These are phyloP conservation scores for Tachysurus fulvidraco DNA, from an alignment of 2,113 vertebrate genomes.

Conservation along the genomic window DNA sequence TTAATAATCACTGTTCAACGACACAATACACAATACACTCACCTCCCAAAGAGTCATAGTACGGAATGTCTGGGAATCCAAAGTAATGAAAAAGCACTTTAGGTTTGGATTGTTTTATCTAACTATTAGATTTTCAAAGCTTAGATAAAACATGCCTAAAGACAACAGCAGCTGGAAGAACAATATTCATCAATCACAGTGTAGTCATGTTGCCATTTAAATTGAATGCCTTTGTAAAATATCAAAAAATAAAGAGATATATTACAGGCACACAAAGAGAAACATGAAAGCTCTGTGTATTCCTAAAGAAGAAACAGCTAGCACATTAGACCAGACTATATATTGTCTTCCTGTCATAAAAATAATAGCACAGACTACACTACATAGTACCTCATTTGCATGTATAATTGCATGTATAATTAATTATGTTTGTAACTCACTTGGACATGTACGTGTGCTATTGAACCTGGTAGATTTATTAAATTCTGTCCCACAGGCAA, in stretches of 20 bases:
- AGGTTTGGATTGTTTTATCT: not conserved
- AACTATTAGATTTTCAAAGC: conserved; percentile 1
- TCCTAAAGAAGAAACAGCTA: not conserved
- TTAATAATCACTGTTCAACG: not conserved
- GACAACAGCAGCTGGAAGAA: conserved; percentile 3
- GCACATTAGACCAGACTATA: not conserved
- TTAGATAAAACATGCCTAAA: not conserved
- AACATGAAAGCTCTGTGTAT: not conserved
- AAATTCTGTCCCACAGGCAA: conserved; percentile 48
- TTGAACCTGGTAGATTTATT: conserved; percentile 27
- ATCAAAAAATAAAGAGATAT: not conserved
- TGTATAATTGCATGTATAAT: conserved; percentile 70
- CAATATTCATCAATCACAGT: not conserved
- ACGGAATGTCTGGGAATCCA: conserved; percentile 78
- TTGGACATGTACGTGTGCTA: conserved; percentile 51
- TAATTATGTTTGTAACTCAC: conserved; percentile 62
- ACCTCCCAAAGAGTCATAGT: conserved; percentile 77
- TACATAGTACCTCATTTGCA: conserved; percentile 63
- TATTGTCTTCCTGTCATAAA: conserved; percentile 35
- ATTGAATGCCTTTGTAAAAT: not conserved
- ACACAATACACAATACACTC: conserved; percentile 68
- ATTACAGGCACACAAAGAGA: not conserved
- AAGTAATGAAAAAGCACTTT: conserved; percentile 61
- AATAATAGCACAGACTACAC: conserved; percentile 53
- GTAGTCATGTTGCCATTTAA: not conserved